These are phyloP conservation scores for Zaprionus vittiger DNA, from an alignment of 1,140 invertebrate species.

Conservation along the genomic window DNA sequence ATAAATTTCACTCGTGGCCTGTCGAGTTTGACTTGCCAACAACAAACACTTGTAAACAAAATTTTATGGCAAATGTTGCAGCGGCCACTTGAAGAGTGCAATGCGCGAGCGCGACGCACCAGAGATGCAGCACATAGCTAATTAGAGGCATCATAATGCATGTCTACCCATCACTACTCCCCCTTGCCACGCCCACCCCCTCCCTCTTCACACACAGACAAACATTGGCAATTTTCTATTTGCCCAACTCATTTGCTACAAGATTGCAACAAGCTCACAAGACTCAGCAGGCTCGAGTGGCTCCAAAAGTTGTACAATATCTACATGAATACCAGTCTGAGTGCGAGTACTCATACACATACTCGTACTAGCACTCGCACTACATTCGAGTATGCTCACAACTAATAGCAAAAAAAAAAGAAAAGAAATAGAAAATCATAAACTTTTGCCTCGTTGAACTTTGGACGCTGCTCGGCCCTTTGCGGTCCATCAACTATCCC, in stretches of 20 bases:
- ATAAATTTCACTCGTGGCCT: constrained; percentile 66
- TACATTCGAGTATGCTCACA: constrained; percentile 36
- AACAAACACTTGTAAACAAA: constrained; percentile 66
- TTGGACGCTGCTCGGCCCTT: constrained; percentile 35
- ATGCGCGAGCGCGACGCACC: constrained; percentile 28
- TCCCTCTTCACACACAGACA: background rate
- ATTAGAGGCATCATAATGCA: constrained; percentile 76
- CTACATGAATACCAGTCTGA: constrained; percentile 4
- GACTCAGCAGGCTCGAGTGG: constrained; percentile 36
- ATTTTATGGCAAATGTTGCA: constrained; percentile 69
- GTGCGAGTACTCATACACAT: background rate
- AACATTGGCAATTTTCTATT: constrained; percentile 80
- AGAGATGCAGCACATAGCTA: constrained; percentile 47
- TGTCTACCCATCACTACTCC: constrained; percentile 22
- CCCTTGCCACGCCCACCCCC: background rate
- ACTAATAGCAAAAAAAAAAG: constrained; percentile 57
- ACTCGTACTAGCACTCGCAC: constrained; percentile 30
- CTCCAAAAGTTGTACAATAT: constrained; percentile 35
- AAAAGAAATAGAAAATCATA: constrained; percentile 26
- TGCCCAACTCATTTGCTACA: constrained; percentile 71
- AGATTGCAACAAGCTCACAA: constrained; percentile 73
- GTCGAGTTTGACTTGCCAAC: constrained; percentile 54
- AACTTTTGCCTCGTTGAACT: constrained; percentile 57
- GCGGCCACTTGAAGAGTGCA: constrained; percentile 49
- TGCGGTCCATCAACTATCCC: constrained; percentile 4